A percentile compares a stretch with the other conserved stretches of the same genome.
Evolutionary conservation across 1,140 invertebrate species (phyloP).

Genomic region (Drosophila pectinifera): DNA sequence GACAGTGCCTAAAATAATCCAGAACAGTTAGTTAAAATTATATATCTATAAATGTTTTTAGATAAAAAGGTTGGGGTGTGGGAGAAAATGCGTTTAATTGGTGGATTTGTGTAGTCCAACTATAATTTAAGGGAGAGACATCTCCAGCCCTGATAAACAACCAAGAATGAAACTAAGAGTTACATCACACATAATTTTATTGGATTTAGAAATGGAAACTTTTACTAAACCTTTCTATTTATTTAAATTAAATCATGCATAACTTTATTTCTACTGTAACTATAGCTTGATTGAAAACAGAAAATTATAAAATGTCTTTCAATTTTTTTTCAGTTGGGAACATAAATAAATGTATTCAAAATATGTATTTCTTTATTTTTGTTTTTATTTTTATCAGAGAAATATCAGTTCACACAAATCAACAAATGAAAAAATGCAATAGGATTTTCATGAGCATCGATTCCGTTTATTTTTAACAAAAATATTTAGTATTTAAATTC

Average conservation of each 20-base stretch:
- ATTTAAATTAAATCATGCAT: conserved; percentile 1
- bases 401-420: conserved; percentile 14
- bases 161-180: neutral
- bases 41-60: neutral
- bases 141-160: neutral
- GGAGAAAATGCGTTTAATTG: conserved; percentile 2
- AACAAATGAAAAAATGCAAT: conserved; percentile 8
- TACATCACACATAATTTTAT: no score
- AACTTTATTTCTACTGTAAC: no score
- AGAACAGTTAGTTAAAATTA: conserved; percentile 59
- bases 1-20: conserved; percentile 80
- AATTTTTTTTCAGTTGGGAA: no score
- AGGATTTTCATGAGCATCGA: conserved; percentile 10
- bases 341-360: no score
- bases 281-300: no score
- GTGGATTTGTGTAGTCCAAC: neutral
- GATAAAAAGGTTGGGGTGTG: conserved; percentile 8
- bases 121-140: no score
- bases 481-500: conserved; percentile 18
- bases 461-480: conserved; percentile 22
- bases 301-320: no score
- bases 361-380: neutral
- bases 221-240: no score
- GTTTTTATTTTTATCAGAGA: no score
- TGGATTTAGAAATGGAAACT: no score